phyloP scores from a whole-genome alignment of 2,113 vertebrate species.

The Fulica atra region DNA sequence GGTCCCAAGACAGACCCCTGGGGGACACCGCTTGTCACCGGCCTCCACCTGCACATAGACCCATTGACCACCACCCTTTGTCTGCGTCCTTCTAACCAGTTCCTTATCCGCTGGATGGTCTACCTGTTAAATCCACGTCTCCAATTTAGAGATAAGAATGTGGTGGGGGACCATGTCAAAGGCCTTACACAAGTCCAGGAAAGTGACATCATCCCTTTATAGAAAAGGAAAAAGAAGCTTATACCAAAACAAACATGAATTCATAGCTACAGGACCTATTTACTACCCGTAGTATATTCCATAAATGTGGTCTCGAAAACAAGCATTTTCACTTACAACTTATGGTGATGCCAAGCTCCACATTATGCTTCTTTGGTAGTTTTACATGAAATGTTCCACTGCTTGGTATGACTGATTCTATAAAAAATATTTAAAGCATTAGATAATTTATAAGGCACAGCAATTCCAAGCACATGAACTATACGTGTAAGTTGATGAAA shows the following conservation, averaged over 20 bases:
- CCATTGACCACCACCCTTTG: too few relatives aligned
- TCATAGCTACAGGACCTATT: neutral
- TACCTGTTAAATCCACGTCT: too few relatives aligned
- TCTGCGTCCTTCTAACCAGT: too few relatives aligned
- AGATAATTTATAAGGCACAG: neutral
- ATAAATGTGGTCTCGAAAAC: neutral
- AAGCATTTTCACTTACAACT: constrained; percentile 86
- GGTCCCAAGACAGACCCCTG: too few relatives aligned
- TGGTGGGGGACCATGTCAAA: too few relatives aligned
- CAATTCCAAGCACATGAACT: neutral
- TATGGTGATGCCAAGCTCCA: constrained; percentile 98
- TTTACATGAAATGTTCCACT: constrained; percentile 98
- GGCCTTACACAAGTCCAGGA: too few relatives aligned
- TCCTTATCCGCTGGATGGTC: too few relatives aligned
- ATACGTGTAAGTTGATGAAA: neutral
- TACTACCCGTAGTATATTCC: neutral
- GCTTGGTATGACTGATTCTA: constrained; percentile 97
- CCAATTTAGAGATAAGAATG: too few relatives aligned
- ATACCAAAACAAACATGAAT: neutral
- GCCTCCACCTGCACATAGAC: too few relatives aligned
- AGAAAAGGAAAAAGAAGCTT: neutral
- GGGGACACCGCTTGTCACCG: too few relatives aligned
- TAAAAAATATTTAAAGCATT: neutral
- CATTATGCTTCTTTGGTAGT: constrained; percentile 95
- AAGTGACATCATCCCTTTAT: neutral